phyloP scores from a whole-genome alignment of 2,888 invertebrate genomes.

The Coremacera marginata region DNA sequence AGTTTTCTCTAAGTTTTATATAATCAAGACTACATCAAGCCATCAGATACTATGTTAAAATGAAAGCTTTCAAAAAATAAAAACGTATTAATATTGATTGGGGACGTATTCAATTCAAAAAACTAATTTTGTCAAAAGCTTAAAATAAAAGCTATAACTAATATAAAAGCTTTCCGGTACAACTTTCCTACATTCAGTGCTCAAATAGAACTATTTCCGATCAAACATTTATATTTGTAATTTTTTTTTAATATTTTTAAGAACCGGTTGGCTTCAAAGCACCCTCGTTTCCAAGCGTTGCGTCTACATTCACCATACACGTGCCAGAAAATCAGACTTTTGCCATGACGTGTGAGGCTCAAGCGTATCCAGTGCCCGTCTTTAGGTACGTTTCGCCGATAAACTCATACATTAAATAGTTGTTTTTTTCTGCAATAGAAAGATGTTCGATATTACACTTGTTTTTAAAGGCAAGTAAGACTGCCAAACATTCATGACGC shows the following conservation, averaged over 20 bases:
- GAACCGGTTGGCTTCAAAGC: slow-evolving; percentile 74
- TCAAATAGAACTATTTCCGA: not conserved
- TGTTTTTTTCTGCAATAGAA: not conserved
- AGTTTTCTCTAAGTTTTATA: too few relatives aligned
- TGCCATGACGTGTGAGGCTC: slow-evolving; percentile 76
- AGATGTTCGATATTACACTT: too few relatives aligned
- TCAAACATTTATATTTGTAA: not conserved
- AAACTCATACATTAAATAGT: not conserved
- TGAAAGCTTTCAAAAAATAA: too few relatives aligned
- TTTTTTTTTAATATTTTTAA: slow-evolving; percentile 65
- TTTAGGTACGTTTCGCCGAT: slow-evolving; percentile 73
- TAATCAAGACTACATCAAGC: too few relatives aligned
- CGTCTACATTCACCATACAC: slow-evolving; percentile 73
- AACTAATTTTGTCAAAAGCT: too few relatives aligned
- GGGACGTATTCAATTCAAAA: too few relatives aligned
- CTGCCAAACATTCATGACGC: too few relatives aligned
- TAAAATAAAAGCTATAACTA: too few relatives aligned
- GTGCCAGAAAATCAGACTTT: slow-evolving; percentile 70
- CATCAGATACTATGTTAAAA: too few relatives aligned
- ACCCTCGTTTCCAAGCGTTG: slow-evolving; percentile 74
- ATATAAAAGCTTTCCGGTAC: too few relatives aligned
- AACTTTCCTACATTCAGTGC: not conserved
- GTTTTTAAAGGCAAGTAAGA: too few relatives aligned
- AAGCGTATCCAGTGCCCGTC: slow-evolving; percentile 78
- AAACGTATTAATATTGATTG: too few relatives aligned